phyloP scores from a whole-genome alignment of 2,113 vertebrate genomes.

The Trematomus loennbergii region DNA sequence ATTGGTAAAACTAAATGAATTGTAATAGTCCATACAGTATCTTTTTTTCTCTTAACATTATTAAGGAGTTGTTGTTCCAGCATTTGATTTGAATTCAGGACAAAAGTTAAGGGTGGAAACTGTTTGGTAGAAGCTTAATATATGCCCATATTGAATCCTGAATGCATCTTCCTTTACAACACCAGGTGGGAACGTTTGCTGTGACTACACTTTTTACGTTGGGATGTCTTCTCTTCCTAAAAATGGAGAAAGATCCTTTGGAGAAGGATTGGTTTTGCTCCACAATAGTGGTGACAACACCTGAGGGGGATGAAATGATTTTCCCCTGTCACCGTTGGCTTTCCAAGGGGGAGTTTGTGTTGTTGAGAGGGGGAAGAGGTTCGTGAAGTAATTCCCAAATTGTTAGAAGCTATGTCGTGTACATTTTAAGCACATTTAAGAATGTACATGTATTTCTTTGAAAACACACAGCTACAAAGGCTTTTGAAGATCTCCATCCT shows the following conservation, averaged over 20 bases:
- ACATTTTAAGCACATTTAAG: not conserved
- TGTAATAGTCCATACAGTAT: not conserved
- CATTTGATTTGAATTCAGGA: not conserved
- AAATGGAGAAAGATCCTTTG: constrained; percentile 61
- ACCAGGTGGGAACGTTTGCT: constrained; percentile 43
- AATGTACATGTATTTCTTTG: no score
- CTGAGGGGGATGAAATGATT: constrained; percentile 44
- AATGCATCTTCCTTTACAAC: not conserved
- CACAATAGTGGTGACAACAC: constrained; percentile 43
- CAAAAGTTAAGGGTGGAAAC: not conserved
- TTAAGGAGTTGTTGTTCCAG: no score
- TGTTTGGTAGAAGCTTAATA: not conserved
- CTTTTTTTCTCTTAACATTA: no score
- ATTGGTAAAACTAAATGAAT: not conserved
- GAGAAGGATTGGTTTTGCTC: constrained; percentile 72
- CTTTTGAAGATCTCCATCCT: constrained; percentile 52
- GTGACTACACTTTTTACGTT: constrained; percentile 47
- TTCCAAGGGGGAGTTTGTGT: constrained; percentile 38
- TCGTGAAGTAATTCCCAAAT: not conserved
- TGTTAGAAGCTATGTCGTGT: not conserved
- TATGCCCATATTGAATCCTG: not conserved
- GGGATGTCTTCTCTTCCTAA: constrained; percentile 58
- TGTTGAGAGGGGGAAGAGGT: constrained; percentile 67
- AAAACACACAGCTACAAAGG: constrained; percentile 42
- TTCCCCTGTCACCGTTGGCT: constrained; percentile 75